Percentiles rank a stretch among this genome's conserved stretches.
Conservation (phyloP, 1,140 invertebrate genomes). For the Melitaea cinxia region DNA sequence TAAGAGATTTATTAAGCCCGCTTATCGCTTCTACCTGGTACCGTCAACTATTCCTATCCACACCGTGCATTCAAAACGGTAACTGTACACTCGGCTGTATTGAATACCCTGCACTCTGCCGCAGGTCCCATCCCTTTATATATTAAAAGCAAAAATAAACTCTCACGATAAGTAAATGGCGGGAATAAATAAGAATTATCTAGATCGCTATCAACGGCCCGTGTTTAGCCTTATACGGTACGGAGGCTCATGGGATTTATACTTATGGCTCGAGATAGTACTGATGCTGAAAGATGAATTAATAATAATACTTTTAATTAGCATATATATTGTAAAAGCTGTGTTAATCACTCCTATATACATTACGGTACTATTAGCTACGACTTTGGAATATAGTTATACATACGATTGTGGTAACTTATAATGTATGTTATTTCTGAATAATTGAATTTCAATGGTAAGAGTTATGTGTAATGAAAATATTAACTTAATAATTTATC, state of each 20-base stretch:
- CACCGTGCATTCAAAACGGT: conserved; percentile 60
- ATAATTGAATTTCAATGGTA: no score
- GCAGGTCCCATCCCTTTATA: conserved; percentile 42
- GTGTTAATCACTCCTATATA: neutral
- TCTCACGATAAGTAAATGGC: conserved; percentile 42
- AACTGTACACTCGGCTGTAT: conserved; percentile 68
- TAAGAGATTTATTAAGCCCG: conserved; percentile 13
- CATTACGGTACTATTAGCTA: no score
- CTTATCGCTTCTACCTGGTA: conserved; percentile 24
- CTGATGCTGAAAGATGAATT: conserved; percentile 15
- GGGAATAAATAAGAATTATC: conserved; percentile 37
- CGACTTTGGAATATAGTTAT: no score
- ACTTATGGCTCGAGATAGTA: conserved; percentile 3
- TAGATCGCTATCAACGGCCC: conserved; percentile 30
- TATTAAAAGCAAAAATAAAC: conserved; percentile 41
- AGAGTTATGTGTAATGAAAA: no score
- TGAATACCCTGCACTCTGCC: conserved; percentile 51
- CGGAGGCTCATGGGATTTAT: conserved; percentile 21
- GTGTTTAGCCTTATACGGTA: conserved; percentile 31
- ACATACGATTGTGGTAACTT: no score
- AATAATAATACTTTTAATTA: conserved; percentile 8
- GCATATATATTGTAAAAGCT: neutral
- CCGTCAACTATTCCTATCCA: conserved; percentile 29
- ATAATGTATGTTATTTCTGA: no score
- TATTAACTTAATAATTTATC: no score